A percentile compares a stretch with the other conserved stretches of the same genome.
These are phyloP conservation scores for Leptopilina clavipes DNA, from an alignment of 1,140 invertebrate genomes.

Conservation along the genomic window DNA sequence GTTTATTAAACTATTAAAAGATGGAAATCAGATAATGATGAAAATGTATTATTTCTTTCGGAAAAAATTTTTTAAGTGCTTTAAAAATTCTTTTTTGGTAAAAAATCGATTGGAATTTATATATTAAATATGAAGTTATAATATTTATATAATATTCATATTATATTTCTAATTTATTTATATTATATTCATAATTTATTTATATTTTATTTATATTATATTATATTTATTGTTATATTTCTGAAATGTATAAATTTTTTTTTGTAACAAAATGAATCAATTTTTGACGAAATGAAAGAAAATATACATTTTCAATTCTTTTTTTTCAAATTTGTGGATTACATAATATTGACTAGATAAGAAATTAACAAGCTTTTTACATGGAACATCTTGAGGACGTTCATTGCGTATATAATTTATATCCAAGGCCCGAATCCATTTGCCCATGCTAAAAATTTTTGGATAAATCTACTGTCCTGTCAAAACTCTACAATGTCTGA, in stretches of 20 bases:
- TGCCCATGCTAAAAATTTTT: conserved; percentile 24
- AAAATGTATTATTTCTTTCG: conserved; percentile 13
- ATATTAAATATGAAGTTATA: too few relatives aligned
- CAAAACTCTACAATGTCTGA: conserved; percentile 38
- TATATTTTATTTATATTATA: too few relatives aligned
- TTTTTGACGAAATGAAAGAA: not conserved
- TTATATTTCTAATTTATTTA: too few relatives aligned
- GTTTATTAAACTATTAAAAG: not conserved
- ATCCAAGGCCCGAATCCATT: conserved; percentile 53
- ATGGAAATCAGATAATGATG: not conserved
- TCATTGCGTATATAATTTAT: conserved; percentile 14
- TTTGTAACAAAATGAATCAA: too few relatives aligned
- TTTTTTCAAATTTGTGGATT: not conserved
- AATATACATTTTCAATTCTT: not conserved
- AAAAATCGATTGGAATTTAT: too few relatives aligned
- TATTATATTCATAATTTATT: too few relatives aligned
- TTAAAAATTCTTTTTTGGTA: not conserved
- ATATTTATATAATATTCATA: too few relatives aligned
- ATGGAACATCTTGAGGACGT: conserved; percentile 6
- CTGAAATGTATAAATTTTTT: too few relatives aligned
- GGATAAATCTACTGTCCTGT: conserved; percentile 38
- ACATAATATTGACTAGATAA: not conserved
- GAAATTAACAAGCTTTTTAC: conserved; percentile 30
- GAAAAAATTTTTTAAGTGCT: not conserved
- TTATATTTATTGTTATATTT: too few relatives aligned